A percentile compares a stretch with the other conserved stretches of the same genome.
These are phyloP conservation scores for Halisarca cf. caerulea DNA, from an alignment of 37 sponge, comb jelly and placozoan genomes.

Conservation along the genomic window DNA sequence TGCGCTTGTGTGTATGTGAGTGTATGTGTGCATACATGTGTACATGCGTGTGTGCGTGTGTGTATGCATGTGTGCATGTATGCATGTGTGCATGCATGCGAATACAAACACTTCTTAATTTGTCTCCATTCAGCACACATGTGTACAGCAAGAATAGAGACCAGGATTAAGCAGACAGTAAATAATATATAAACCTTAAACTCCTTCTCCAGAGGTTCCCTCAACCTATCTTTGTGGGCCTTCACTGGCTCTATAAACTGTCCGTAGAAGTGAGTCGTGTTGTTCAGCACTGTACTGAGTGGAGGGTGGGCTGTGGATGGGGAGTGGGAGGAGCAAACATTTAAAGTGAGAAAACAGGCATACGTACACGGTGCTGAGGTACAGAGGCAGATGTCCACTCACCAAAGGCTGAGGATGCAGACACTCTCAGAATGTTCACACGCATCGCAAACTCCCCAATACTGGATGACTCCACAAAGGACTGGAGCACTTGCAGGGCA, in stretches of 20 bases:
- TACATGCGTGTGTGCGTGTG: too few species aligned
- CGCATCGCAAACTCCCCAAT: constrained; percentile 70
- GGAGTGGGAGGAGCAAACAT: too few species aligned
- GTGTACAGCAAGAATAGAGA: too few species aligned
- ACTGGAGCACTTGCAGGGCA: constrained; percentile 30
- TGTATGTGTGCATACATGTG: too few species aligned
- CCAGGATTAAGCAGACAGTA: too few species aligned
- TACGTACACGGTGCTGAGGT: too few species aligned
- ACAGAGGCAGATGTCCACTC: neutral
- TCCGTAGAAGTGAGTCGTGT: constrained; percentile 54
- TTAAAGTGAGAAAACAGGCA: too few species aligned
- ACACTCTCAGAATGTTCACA: constrained; percentile 49
- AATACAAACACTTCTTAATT: too few species aligned
- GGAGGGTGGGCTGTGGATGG: constrained; percentile 10
- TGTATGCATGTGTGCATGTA: too few species aligned
- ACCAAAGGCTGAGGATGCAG: constrained; percentile 11
- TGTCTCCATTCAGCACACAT: too few species aligned
- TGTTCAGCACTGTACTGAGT: constrained; percentile 27
- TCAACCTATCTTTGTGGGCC: constrained; percentile 25
- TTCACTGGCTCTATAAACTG: constrained; percentile 68
- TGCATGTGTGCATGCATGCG: too few species aligned
- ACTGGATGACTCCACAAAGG: constrained; percentile 63
- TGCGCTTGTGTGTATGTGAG: too few species aligned
- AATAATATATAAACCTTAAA: constrained; percentile 57
- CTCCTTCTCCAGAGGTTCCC: constrained; percentile 75